Evolutionary conservation across 2,113 vertebrate species (phyloP).

Genomic region (Micronisus gabar): DNA sequence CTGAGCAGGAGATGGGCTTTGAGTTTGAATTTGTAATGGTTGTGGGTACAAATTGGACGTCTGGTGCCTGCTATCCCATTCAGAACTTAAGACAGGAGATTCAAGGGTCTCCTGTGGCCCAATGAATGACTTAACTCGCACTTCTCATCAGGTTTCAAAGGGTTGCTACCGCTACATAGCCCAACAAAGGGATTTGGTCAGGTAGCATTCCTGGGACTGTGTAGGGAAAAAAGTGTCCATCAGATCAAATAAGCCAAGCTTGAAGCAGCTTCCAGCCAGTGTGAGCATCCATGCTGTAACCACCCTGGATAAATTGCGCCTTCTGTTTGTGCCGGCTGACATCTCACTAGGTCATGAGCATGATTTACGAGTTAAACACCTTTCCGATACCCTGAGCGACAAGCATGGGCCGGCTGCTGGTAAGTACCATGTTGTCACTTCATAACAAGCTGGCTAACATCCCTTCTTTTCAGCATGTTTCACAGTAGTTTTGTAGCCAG

Average conservation of each 20-base stretch:
- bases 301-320: conserved; percentile 72
- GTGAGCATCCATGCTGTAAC: conserved; percentile 63
- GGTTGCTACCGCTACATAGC: neutral
- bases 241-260: conserved; percentile 23
- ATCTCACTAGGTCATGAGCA: conserved; percentile 91
- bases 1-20: neutral
- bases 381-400: conserved; percentile 86
- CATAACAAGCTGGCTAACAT: conserved; percentile 14
- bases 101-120: neutral
- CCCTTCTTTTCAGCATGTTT: neutral
- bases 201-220: conserved; percentile 26
- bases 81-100: neutral
- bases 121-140: neutral
- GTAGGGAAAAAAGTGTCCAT: neutral
- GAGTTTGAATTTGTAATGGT: neutral
- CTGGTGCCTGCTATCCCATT: neutral
- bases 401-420: conserved; percentile 86
- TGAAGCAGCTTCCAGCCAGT: conserved; percentile 63
- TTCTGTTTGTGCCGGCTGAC: conserved; percentile 76
- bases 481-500: neutral
- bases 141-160: conserved; percentile 60
- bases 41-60: neutral
- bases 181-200: conserved; percentile 29
- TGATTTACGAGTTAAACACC: conserved; percentile 90
- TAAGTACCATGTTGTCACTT: conserved; percentile 78